Evolutionary conservation across 2,888 invertebrate species (phyloP).

Genomic region (Odontomyia ornata): DNA sequence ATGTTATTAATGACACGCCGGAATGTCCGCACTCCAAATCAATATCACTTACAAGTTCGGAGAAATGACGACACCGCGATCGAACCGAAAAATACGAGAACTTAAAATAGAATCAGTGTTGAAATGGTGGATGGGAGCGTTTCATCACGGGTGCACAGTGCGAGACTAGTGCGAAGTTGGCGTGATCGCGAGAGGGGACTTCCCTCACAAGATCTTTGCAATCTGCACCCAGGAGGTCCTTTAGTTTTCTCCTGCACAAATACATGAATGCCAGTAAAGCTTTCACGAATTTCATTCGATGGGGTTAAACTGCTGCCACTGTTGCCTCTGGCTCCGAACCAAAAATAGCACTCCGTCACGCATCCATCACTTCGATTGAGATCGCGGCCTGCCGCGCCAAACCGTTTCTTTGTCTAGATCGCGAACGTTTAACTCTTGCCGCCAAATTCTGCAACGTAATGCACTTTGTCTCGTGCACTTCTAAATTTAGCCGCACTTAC

Average conservation of each 20-base stretch:
- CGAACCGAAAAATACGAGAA: constrained; percentile 31
- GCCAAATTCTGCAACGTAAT: constrained; percentile 39
- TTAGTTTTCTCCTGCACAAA: background rate
- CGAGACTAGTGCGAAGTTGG: background rate
- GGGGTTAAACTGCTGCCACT: constrained; percentile 34
- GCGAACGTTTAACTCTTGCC: constrained; percentile 10
- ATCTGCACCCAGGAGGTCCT: background rate
- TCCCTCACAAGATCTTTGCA: background rate
- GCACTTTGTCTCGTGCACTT: constrained; percentile 27
- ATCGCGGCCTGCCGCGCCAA: constrained; percentile 12
- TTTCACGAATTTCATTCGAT: background rate
- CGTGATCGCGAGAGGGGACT: constrained; percentile 10
- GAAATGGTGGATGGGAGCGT: constrained; percentile 39
- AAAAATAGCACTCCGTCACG: constrained; percentile 47
- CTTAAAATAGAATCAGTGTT: constrained; percentile 49
- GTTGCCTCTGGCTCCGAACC: constrained; percentile 36
- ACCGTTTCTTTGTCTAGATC: constrained; percentile 33
- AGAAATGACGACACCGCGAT: constrained; percentile 46
- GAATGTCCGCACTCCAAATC: constrained; percentile 46
- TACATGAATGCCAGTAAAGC: constrained; percentile 3
- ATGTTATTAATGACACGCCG: constrained; percentile 12
- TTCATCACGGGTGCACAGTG: constrained; percentile 31
- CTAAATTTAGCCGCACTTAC: constrained; percentile 22
- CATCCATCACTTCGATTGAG: constrained; percentile 42
- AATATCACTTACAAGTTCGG: constrained; percentile 48